Evolutionary conservation across 2,113 vertebrate genomes (phyloP).

Genomic region (Oncorhynchus clarkii): DNA sequence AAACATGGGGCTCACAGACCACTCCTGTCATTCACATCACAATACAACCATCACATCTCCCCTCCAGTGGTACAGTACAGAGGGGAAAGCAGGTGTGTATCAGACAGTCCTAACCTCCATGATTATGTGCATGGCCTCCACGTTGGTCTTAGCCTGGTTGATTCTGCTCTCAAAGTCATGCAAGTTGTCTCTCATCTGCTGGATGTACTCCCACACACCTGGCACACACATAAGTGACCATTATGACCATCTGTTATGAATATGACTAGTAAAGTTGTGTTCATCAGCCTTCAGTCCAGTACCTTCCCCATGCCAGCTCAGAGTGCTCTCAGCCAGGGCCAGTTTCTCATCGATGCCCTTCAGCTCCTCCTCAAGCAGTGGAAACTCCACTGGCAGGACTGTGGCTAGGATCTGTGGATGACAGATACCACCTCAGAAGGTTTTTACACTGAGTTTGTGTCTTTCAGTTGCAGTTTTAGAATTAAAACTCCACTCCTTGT

Average conservation of each 20-base stretch:
- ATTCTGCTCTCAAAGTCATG: conserved; percentile 66
- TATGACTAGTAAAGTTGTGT: neutral
- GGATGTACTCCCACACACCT: conserved; percentile 54
- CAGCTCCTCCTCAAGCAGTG: conserved; percentile 63
- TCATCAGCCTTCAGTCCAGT: neutral
- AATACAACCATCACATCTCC: neutral
- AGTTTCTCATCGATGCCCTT: conserved; percentile 54
- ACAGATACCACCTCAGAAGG: neutral
- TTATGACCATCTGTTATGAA: neutral
- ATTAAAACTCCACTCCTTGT: neutral
- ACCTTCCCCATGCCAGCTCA: conserved; percentile 76
- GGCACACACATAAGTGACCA: neutral
- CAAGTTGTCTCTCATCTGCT: conserved; percentile 58
- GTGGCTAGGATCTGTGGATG: conserved; percentile 3
- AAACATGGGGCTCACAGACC: conserved; percentile 67
- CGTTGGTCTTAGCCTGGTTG: conserved; percentile 68
- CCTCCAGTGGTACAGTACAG: neutral
- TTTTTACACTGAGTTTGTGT: neutral
- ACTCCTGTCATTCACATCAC: conserved; percentile 54
- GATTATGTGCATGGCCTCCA: conserved; percentile 58
- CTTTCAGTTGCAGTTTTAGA: neutral
- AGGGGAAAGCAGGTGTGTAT: neutral
- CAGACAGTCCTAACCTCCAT: conserved; percentile 63
- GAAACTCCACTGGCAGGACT: conserved; percentile 59
- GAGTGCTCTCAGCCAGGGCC: conserved; percentile 28